Conservation (phyloP, 2,888 invertebrate species). For the Pycnomerus fuliginosus region DNA sequence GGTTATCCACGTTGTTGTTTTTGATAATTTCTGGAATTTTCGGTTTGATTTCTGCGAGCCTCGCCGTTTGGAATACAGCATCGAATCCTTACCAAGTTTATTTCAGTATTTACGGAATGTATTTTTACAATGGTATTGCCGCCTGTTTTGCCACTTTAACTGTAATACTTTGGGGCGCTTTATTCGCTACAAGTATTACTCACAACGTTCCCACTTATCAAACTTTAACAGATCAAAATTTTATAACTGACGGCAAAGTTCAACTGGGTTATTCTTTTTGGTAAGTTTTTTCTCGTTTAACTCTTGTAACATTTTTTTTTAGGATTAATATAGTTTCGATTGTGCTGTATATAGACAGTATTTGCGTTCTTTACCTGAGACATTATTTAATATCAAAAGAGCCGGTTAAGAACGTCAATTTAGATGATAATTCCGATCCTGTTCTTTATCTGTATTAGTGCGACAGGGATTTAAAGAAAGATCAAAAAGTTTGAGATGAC, state of each 20-base stretch:
- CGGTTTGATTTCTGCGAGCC: background rate
- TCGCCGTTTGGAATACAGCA: background rate
- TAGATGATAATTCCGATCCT: background rate
- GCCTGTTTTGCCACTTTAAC: background rate
- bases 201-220: background rate
- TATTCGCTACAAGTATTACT: background rate
- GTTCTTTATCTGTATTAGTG: background rate
- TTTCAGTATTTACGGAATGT: slow-evolving; percentile 1
- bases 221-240: background rate
- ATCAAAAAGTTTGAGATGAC: too few species aligned
- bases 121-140: slow-evolving; percentile 1
- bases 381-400: background rate
- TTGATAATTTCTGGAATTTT: background rate
- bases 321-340: background rate
- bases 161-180: background rate
- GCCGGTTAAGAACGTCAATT: background rate
- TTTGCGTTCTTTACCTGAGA: background rate
- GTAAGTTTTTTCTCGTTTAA: background rate
- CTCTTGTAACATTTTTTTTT: background rate
- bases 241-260: background rate
- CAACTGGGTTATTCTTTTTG: background rate
- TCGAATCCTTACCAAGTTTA: slow-evolving; percentile 1
- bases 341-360: background rate
- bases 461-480: too few species aligned
- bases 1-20: background rate